Evolutionary conservation across 2,888 invertebrate genomes (phyloP).

Genomic region (Antitype chi): DNA sequence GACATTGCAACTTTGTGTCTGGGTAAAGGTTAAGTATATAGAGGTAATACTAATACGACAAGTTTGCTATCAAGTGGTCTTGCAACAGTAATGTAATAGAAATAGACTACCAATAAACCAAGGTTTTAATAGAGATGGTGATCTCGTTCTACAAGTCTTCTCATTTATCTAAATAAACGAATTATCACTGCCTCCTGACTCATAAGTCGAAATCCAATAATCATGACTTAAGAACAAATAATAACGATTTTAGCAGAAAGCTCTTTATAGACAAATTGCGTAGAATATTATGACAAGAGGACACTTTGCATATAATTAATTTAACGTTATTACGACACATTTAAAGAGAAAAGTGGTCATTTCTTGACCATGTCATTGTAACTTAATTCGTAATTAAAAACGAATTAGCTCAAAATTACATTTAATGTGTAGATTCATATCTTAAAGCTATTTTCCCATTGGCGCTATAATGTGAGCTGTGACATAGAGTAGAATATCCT

Average conservation of each 20-base stretch:
- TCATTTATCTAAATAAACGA: too few species aligned
- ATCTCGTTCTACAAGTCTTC: too few species aligned
- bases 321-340: not conserved
- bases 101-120: not conserved
- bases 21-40: not conserved
- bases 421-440: slow-evolving; percentile 26
- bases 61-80: not conserved
- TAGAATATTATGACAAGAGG: not conserved
- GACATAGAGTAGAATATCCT: slow-evolving; percentile 25
- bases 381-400: slow-evolving; percentile 16
- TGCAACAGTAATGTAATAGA: not conserved
- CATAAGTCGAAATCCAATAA: not conserved
- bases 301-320: not conserved
- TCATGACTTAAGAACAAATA: not conserved
- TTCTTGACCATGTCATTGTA: not conserved
- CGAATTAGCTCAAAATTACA: slow-evolving; percentile 25
- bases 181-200: not conserved
- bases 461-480: not conserved
- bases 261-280: not conserved
- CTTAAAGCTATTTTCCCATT: slow-evolving; percentile 4
- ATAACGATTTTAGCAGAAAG: not conserved
- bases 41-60: not conserved
- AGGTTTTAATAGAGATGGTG: not conserved
- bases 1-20: not conserved
- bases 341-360: not conserved